phyloP scores from a whole-genome alignment of 2,113 vertebrate genomes.

The Passer domesticus region DNA sequence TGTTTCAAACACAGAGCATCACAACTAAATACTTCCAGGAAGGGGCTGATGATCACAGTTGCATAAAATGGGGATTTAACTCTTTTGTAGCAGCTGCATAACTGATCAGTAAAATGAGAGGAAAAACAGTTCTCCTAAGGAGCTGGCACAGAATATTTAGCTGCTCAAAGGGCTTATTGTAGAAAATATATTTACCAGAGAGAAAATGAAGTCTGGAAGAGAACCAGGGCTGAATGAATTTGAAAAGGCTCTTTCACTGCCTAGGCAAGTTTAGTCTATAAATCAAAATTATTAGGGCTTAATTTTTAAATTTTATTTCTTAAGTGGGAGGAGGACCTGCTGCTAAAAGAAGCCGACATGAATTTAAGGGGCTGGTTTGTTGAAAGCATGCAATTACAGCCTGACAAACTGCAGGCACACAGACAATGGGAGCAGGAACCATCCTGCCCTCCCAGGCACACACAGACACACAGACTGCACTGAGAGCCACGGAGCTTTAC shows the following conservation, averaged over 20 bases:
- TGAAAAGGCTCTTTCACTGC: conserved; percentile 31
- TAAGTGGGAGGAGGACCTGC: not conserved
- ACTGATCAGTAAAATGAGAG: not conserved
- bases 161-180: not conserved
- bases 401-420: not conserved
- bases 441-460: not conserved
- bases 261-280: not conserved
- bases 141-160: not conserved
- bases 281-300: not conserved
- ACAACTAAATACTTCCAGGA: not conserved
- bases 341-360: not conserved
- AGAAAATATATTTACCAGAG: conserved; percentile 4
- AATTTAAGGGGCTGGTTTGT: not conserved
- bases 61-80: conserved; percentile 16
- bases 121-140: not conserved
- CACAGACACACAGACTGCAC: not conserved
- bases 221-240: not conserved
- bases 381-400: not conserved
- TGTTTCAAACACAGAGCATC: not conserved
- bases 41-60: not conserved
- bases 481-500: conserved; percentile 66
- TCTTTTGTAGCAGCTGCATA: not conserved
- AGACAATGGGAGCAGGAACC: not conserved
- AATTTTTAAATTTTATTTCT: not conserved
- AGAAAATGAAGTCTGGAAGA: conserved; percentile 24